Evolutionary conservation across 2,797 vertebrate species (phyloP), one percentile per base, ranked within the genome.

Genomic region (Acanthopagrus latus): DNA sequence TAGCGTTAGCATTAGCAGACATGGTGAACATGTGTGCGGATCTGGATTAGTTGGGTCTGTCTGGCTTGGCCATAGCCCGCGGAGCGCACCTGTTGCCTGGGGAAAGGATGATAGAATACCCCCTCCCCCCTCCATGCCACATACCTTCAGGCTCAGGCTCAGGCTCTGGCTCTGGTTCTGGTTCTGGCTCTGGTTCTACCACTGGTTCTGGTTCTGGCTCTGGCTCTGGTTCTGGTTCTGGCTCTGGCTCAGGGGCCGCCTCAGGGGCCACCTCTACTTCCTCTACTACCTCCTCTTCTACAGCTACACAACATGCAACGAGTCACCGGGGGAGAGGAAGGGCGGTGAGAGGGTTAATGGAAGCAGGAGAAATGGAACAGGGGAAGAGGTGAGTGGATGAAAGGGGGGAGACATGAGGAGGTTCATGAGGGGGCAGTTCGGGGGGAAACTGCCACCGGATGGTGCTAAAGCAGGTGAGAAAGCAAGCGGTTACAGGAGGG

Each of bases 251-350:
- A 48, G 88, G 93, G 81, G 92, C 93, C 86, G 90, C 91, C 94
- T 96, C 93, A 89, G 95, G 92, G 85, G 94, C 93, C 91, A 95
- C 94, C 89, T 96, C 96, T 95, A 96, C 95, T 77, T 93, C 91
- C 88, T 89, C 86, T 91, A 92, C 92, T 93, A 93, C 84, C 82
- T 89, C 92, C 86, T 90, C 92, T 85, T 90, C 87, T 93, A 92
- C 90, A 60, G 89, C 89, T 94, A 16, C 95, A 96, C 92, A 88
- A 69, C 95, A 95, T 95, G 94, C 94, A 95, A 87, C 64, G 54
- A 84, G 91, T 94, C 89, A 92, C 88, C 83, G 72, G 90, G 91
- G 90, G 88, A 87, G 88, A 93, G 92, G 93, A 90, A 91, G 90
- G 93, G 88, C 65, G 78, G 75, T 87, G 88, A 84, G 60, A 85